phyloP scores from a whole-genome alignment of 2,888 invertebrate species.

The Hyposoter didymator region DNA sequence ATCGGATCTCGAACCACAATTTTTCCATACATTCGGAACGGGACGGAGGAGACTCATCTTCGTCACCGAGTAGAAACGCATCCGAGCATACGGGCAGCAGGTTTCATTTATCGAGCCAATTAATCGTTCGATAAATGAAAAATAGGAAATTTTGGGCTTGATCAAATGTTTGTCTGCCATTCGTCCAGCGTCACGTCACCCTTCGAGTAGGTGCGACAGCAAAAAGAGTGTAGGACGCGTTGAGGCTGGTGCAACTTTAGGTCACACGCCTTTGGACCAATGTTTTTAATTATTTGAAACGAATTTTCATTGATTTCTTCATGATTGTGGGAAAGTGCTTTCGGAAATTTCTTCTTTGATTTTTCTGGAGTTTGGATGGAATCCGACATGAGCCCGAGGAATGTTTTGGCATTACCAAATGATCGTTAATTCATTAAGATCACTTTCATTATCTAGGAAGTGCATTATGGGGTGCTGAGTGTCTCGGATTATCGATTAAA shows the following conservation, averaged over 20 bases:
- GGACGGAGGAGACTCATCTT: background rate
- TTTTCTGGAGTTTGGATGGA: background rate
- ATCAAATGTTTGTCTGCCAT: too few species aligned
- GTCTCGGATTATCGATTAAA: constrained; percentile 42
- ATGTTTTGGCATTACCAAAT: background rate
- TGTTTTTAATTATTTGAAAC: background rate
- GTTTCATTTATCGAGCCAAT: background rate
- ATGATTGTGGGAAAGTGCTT: background rate
- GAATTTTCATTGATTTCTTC: background rate
- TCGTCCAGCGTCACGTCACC: too few species aligned
- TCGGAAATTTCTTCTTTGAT: background rate
- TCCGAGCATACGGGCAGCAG: background rate
- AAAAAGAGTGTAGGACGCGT: background rate
- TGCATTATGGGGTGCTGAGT: constrained; percentile 10
- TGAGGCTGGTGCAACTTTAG: background rate
- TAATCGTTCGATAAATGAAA: too few species aligned
- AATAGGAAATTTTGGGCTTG: too few species aligned
- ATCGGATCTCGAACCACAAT: background rate
- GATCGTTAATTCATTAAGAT: background rate
- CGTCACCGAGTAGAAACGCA: background rate
- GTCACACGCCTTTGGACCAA: background rate
- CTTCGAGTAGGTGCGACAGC: too few species aligned
- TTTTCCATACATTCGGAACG: background rate
- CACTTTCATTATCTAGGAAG: constrained; percentile 58
- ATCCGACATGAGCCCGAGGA: background rate